phyloP scores from a whole-genome alignment of 2,888 invertebrate genomes.

The Rhagium mordax region DNA sequence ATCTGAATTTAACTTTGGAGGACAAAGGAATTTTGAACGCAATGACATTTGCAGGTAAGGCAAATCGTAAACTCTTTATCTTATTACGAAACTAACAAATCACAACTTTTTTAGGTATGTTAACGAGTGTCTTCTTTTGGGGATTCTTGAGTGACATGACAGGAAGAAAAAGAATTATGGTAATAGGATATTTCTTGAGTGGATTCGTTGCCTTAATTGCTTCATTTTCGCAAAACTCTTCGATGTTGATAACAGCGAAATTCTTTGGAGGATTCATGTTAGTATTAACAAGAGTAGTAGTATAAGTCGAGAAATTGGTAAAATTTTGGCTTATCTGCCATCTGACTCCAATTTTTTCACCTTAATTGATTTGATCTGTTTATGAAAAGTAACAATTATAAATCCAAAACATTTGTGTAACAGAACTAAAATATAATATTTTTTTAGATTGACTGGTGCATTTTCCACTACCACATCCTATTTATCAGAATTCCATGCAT shows the following conservation, averaged over 20 bases:
- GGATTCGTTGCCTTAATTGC: conserved; percentile 77
- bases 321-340: too few relatives aligned
- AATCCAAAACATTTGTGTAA: neutral
- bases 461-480: conserved; percentile 81
- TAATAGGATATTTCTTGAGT: conserved; percentile 77
- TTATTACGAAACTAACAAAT: neutral
- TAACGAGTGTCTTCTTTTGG: conserved; percentile 82
- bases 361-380: too few relatives aligned
- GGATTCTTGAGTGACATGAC: conserved; percentile 83
- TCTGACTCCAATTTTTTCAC: too few relatives aligned
- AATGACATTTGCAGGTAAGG: conserved; percentile 79
- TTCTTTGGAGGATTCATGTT: conserved; percentile 68
- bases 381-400: too few relatives aligned
- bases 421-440: neutral
- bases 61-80: neutral
- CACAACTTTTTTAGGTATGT: conserved; percentile 82
- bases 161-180: conserved; percentile 78
- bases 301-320: too few relatives aligned
- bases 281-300: conserved; percentile 37
- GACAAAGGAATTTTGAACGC: conserved; percentile 82
- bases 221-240: conserved; percentile 78
- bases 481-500: conserved; percentile 81
- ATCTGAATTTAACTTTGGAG: conserved; percentile 77
- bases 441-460: conserved; percentile 77
- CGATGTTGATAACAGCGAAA: conserved; percentile 78